Base-by-base conservation (phyloP, 2,113 vertebrate genomes). In the Brevimyrus niger region DNA sequence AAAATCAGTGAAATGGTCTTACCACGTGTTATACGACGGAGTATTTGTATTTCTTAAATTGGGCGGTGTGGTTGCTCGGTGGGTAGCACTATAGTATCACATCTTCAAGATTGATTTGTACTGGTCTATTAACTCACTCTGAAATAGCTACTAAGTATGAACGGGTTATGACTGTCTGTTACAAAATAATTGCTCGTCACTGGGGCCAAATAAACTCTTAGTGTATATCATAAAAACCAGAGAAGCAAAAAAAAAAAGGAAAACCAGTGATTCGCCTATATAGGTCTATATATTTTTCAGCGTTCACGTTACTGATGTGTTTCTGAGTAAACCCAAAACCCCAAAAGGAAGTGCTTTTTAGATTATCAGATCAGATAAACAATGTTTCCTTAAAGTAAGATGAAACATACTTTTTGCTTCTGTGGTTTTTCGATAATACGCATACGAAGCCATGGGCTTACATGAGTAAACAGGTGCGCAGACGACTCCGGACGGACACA, bases 311-410 rank as follows among this genome's bases (percentile, higher is more conserved):
- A 17, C 48, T 21, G 23, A 86, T 3, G 48, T 31, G 48, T 38
- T 87, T n/a, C 27, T 51, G n/a, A 86, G 27, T 55, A 87, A 87
- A 87, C 48, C 86, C 48, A 88, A 51, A 76, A 88, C 46, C 46
- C 65, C 65, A 80, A 31, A 51, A 50, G 65, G 69, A 48, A 80
- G 65, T 10, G 27, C n/a, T 38, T 38, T 31, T 53, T 35, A 88
- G 88, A 88, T 88, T 7, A 76, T 88, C 88, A 88, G n/a, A 80
- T 88, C 3, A 51, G 88, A 89, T 89, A 82, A n/a, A 73, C 48
- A 83, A 21, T 50, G 44, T 10, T 88, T n/a, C 87, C 61, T 35
- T 65, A 88, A 53, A 3, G 38, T 89, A 73, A 89, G 50, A 83
- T 83, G 65, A 89, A 89, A 19, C 69, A 9, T 44, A 8, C 44